Percentiles rank a stretch among this genome's conserved stretches.
phyloP scores from a whole-genome alignment of 2,888 invertebrate genomes.

The Balanococcus diminutus region DNA sequence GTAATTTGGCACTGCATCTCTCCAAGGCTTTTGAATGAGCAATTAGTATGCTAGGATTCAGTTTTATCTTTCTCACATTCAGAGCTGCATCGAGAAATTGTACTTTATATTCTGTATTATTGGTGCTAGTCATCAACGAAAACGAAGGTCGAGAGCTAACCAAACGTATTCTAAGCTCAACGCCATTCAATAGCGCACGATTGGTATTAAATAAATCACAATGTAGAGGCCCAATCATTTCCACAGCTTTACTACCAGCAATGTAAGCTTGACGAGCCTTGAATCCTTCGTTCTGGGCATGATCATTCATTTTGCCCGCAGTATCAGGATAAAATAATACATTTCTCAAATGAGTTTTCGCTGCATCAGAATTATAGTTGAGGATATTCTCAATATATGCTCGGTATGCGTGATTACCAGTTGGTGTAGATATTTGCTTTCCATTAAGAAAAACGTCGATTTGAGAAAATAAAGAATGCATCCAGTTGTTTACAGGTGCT shows the following conservation, averaged over 20 bases:
- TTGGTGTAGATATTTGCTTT: too few species aligned
- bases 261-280: not conserved
- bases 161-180: conserved; percentile 57
- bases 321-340: conserved; percentile 57
- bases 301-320: conserved; percentile 55
- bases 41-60: conserved; percentile 58
- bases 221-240: conserved; percentile 57
- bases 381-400: too few species aligned
- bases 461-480: too few species aligned
- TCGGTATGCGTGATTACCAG: too few species aligned
- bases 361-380: too few species aligned
- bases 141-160: conserved; percentile 57
- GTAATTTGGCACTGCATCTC: conserved; percentile 58
- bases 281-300: conserved; percentile 33
- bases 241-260: conserved; percentile 21
- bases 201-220: conserved; percentile 58
- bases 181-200: conserved; percentile 57
- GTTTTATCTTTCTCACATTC: conserved; percentile 57
- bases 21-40: conserved; percentile 58
- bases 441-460: too few species aligned
- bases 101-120: conserved; percentile 54
- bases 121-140: conserved; percentile 55
- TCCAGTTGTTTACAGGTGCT: too few species aligned
- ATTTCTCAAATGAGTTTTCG: not conserved
- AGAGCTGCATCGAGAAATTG: conserved; percentile 57